Conservation (phyloP, 2,797 vertebrate genomes). For the Sardinella longiceps region DNA sequence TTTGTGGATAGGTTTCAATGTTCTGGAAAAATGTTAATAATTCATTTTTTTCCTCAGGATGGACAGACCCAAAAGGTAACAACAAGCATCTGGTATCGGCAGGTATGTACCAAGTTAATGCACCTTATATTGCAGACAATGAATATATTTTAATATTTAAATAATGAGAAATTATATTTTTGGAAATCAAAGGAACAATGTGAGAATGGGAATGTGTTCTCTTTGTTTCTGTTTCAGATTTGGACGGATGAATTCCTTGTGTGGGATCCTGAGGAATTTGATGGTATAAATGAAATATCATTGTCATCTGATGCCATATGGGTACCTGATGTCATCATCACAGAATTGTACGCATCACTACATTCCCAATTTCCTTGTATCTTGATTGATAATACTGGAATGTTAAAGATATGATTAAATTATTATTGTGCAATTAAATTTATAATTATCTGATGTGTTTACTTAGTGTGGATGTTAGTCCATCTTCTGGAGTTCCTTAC, state of each 20-base stretch:
- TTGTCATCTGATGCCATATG: constrained; percentile 83
- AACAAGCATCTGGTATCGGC: constrained; percentile 83
- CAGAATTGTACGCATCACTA: constrained; percentile 74
- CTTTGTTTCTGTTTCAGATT: constrained; percentile 68
- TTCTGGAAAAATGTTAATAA: not conserved
- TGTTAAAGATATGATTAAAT: not conserved
- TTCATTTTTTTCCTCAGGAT: constrained; percentile 68
- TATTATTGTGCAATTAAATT: not conserved
- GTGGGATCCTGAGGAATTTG: constrained; percentile 86
- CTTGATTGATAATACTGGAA: not conserved
- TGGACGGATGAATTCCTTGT: constrained; percentile 89
- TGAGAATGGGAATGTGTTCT: not conserved
- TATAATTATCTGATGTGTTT: not conserved
- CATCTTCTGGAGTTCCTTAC: constrained; percentile 77
- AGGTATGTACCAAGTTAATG: constrained; percentile 68
- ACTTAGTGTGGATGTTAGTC: constrained; percentile 78
- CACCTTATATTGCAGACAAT: not conserved
- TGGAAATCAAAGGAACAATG: too few relatives aligned
- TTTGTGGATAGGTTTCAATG: not conserved
- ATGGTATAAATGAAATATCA: constrained; percentile 84
- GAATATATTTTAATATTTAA: too few relatives aligned
- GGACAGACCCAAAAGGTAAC: constrained; percentile 86
- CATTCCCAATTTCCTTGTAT: not conserved
- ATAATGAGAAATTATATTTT: too few relatives aligned
- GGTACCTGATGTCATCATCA: constrained; percentile 86